These are phyloP conservation scores for Xiphias gladius DNA, from an alignment of 2,113 vertebrate species.

Conservation along the genomic window DNA sequence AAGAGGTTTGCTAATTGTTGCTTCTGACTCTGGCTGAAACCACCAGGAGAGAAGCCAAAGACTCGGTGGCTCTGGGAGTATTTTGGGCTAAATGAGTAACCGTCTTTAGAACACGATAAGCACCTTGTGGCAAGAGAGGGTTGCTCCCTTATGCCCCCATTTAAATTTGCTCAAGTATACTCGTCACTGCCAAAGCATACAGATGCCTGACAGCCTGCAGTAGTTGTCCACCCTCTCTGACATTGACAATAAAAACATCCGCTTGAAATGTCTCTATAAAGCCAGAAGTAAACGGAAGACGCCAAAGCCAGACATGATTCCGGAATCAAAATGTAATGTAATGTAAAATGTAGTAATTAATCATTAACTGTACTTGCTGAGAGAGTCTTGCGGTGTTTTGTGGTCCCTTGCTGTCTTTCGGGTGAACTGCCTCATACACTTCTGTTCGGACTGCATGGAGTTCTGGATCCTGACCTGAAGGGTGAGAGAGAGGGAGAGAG, in stretches of 20 bases:
- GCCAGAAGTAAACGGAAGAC: too few relatives aligned
- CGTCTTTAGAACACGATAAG: not conserved
- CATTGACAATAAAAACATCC: too few relatives aligned
- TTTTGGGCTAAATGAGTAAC: too few relatives aligned
- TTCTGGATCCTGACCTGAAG: not conserved
- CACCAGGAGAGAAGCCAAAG: not conserved
- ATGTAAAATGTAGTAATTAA: too few relatives aligned
- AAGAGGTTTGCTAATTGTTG: not conserved
- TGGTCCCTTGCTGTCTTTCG: not conserved
- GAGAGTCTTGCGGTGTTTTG: not conserved
- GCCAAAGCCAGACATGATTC: too few relatives aligned
- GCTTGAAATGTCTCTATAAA: too few relatives aligned
- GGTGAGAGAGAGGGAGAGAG: too few relatives aligned
- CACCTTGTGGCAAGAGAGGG: not conserved
- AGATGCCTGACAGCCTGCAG: too few relatives aligned
- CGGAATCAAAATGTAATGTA: too few relatives aligned
- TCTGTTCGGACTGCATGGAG: too few relatives aligned
- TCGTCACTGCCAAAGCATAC: not conserved
- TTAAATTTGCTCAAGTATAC: not conserved
- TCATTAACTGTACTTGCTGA: not conserved
- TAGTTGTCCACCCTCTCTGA: not conserved
- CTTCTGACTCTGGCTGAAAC: not conserved
- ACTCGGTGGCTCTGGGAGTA: not conserved
- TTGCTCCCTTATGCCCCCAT: not conserved
- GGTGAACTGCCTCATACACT: not conserved